phyloP scores from a whole-genome alignment of 2,113 vertebrate species.

The Connochaetes taurinus region DNA sequence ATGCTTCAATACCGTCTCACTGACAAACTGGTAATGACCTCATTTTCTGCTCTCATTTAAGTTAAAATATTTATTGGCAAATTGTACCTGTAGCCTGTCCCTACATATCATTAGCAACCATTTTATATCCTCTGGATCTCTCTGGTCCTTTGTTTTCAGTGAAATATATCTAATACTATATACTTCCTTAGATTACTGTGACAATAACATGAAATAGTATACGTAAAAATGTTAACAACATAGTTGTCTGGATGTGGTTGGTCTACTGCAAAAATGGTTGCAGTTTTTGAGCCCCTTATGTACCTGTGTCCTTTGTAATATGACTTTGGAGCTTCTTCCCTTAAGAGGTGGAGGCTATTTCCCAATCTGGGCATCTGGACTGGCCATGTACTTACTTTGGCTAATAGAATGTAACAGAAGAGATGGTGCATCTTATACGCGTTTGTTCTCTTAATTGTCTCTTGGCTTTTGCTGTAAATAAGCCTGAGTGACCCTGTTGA shows the following conservation, averaged over 20 bases:
- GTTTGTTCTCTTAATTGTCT: not conserved
- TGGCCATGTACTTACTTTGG: not conserved
- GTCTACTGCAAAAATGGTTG: not conserved
- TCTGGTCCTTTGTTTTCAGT: not conserved
- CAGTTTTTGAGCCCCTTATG: not conserved
- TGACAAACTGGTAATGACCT: conserved; percentile 2
- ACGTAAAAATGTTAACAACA: not conserved
- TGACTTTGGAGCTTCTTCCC: not conserved
- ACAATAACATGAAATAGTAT: not conserved
- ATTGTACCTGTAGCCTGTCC: not conserved
- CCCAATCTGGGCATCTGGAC: not conserved
- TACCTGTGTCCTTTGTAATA: not conserved
- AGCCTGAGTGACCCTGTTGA: not conserved
- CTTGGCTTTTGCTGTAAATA: not conserved
- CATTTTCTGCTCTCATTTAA: conserved; percentile 18
- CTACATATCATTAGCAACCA: not conserved
- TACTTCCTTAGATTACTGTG: not conserved
- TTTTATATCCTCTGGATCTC: not conserved
- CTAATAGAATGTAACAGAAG: not conserved
- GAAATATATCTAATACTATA: not conserved
- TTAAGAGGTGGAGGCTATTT: not conserved
- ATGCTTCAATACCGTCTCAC: not conserved
- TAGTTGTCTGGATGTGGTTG: not conserved
- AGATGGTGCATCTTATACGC: not conserved
- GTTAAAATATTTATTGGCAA: conserved; percentile 30